Evolutionary conservation across 2,888 invertebrate species (phyloP).

Genomic region (Parapristionchus giblindavisi): DNA sequence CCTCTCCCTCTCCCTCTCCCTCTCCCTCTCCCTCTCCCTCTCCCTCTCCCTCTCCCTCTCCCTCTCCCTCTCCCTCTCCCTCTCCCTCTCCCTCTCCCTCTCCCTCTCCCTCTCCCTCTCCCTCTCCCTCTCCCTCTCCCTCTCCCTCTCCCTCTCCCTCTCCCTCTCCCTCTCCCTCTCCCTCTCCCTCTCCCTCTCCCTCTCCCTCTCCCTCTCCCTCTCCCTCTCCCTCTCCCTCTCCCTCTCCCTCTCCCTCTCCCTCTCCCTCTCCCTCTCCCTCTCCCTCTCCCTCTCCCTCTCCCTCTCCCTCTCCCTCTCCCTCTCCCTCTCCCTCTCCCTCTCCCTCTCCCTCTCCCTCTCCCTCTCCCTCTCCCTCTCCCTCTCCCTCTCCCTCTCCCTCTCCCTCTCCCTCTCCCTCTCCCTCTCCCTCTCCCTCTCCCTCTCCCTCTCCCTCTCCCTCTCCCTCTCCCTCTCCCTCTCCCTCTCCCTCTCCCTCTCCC

Average conservation of each 20-base stretch:
- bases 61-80: background rate
- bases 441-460: background rate
- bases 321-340: slow-evolving; percentile 11
- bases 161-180: background rate
- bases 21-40: background rate
- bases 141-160: background rate
- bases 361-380: background rate
- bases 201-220: background rate
- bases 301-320: slow-evolving; percentile 2
- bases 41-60: background rate
- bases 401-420: background rate
- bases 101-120: slow-evolving; percentile 16
- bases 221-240: background rate
- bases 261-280: background rate
- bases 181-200: background rate
- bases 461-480: background rate
- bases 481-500: background rate
- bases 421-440: background rate
- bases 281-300: too few species aligned
- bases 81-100: background rate
- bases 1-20: background rate
- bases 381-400: background rate
- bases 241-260: background rate
- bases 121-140: background rate
- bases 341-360: background rate